phyloP scores from a whole-genome alignment of 2,113 vertebrate species.

The Sapajus apella region DNA sequence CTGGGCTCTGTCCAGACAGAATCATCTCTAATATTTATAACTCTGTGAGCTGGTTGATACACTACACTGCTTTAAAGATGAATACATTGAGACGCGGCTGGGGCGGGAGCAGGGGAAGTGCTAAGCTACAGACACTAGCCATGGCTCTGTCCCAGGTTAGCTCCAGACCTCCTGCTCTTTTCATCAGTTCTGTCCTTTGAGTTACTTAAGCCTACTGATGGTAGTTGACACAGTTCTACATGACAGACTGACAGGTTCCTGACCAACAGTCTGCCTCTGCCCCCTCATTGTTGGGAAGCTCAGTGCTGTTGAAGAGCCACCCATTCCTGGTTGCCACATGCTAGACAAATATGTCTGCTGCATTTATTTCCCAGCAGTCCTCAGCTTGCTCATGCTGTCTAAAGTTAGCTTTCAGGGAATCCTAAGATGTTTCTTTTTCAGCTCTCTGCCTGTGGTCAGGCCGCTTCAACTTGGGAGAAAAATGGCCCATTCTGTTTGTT shows the following conservation, averaged over 20 bases:
- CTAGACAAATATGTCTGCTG: neutral
- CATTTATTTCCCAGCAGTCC: conserved; percentile 44
- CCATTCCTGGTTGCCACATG: neutral
- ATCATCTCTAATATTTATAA: neutral
- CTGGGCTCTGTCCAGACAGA: neutral
- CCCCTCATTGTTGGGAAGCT: neutral
- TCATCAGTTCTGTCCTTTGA: neutral
- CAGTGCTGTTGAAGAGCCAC: neutral
- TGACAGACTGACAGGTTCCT: neutral
- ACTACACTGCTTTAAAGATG: neutral
- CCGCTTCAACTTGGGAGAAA: neutral
- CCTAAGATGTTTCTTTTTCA: conserved; percentile 35
- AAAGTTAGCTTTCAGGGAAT: conserved; percentile 60
- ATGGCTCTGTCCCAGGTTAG: neutral
- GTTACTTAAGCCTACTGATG: neutral
- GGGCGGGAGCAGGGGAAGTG: neutral
- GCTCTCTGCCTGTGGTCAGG: conserved; percentile 36
- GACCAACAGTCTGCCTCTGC: neutral
- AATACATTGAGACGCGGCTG: neutral
- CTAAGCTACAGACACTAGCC: neutral
- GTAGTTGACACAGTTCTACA: neutral
- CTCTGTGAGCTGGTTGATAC: neutral
- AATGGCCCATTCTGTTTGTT: neutral
- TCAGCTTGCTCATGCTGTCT: neutral
- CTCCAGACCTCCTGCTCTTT: neutral